Evolutionary conservation across 2,113 vertebrate genomes (phyloP), one percentile per base, ranked within the genome.

Genomic region (Rhinogobius similis): DNA sequence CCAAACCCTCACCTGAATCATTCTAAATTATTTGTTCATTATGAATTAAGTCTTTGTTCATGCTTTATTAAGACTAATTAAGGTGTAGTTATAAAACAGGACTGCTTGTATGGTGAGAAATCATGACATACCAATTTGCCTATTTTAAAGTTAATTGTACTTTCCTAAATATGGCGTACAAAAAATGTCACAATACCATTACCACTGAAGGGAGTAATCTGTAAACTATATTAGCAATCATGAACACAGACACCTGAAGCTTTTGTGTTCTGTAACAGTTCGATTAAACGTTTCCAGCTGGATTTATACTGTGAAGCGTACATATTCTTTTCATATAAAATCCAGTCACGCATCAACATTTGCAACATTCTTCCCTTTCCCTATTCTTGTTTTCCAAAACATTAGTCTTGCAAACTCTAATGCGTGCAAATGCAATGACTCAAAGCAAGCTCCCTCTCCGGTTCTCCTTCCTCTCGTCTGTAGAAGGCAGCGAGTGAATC

Each of bases 381-480:
- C 88, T 81, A 87, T 88, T 92, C 83, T 88, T 85, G 79, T 89
- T 90, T 91, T 93, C 91, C 91, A 93, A 93, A 83, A 88, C 91
- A 92, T 93, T 91, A 89, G 89, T 91, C 88, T 88, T 91, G 89
- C 88, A 89, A 91, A 90, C 88, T 90, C 80, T 90, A 92, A 92
- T 89, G 86, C 81, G 87, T 84, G 82, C 85, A 88, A 91, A 92
- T 88, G 91, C 87, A 92, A 89, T 83, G 85, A 91, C 79, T 88
- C 72, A 50, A 73, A 85, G 86, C 87, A 72, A 67, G 53, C 75
- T 70, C 70, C 72, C 70, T 83, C 79, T 82, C 72, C 79, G 72
- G 67, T 79, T 62, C 71, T 53, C 67, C 77, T 81, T 71, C 14
- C 38, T 81, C 79, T 86, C 76, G 67, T 81, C 72, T 73, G 76